phyloP scores from a whole-genome alignment of 2,888 invertebrate species.

The Cyaniris semiargus region DNA sequence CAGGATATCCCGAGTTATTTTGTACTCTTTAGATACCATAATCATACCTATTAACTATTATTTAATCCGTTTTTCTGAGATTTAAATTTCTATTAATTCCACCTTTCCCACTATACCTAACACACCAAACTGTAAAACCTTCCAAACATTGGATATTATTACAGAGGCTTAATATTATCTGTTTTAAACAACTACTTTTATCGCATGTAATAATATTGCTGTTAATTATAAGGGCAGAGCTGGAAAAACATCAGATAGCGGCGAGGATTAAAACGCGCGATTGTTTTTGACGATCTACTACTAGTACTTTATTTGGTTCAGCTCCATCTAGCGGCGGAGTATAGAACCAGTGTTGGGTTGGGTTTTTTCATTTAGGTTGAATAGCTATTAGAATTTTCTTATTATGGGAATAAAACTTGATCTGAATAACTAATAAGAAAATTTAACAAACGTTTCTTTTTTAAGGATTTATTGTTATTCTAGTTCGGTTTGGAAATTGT shows the following conservation, averaged over 20 bases:
- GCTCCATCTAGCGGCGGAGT: constrained; percentile 57
- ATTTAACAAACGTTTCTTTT: too few species aligned
- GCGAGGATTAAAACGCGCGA: constrained; percentile 45
- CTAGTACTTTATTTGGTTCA: constrained; percentile 45
- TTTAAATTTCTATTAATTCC: not conserved
- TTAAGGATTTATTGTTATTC: too few species aligned
- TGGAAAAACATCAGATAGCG: constrained; percentile 61
- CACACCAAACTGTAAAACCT: not conserved
- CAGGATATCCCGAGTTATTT: too few species aligned
- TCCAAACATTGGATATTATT: constrained; percentile 33
- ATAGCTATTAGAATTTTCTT: not conserved
- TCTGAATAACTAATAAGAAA: not conserved
- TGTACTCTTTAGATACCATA: too few species aligned
- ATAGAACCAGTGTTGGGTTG: constrained; percentile 3
- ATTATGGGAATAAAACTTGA: not conserved
- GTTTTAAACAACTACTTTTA: constrained; percentile 37
- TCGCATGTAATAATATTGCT: constrained; percentile 10
- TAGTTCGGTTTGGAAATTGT: too few species aligned
- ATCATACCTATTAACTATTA: too few species aligned
- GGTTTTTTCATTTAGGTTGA: not conserved
- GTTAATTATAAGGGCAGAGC: constrained; percentile 65
- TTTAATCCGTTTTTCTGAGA: not conserved
- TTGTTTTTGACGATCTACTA: constrained; percentile 44
- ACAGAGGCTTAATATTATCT: constrained; percentile 33
- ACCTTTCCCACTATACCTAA: not conserved